phyloP scores from a whole-genome alignment of 2,113 vertebrate species.

The Gymnocephalus cernua region DNA sequence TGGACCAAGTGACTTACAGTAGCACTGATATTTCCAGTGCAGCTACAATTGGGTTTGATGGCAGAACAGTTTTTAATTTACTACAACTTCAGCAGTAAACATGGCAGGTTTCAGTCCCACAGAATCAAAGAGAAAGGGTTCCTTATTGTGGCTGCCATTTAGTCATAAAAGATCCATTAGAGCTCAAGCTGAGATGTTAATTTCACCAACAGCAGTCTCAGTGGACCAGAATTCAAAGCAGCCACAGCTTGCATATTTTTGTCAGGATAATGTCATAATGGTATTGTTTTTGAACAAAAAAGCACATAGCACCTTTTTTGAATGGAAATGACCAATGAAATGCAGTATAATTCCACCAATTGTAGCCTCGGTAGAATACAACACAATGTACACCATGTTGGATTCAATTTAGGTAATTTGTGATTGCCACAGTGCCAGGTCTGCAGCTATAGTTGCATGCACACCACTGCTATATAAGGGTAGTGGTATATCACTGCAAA shows the following conservation, averaged over 20 bases:
- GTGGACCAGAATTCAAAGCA: conserved; percentile 28
- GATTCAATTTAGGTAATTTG: conserved; percentile 10
- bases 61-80: not conserved
- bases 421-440: not conserved
- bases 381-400: not conserved
- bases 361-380: not conserved
- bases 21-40: not conserved
- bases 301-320: not conserved
- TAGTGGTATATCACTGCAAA: not conserved
- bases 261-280: conserved; percentile 21
- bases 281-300: conserved; percentile 32
- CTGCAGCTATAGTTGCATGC: not conserved
- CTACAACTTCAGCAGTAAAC: not conserved
- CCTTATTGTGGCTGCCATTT: not conserved
- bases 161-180: conserved; percentile 11
- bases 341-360: not conserved
- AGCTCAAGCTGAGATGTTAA: not conserved
- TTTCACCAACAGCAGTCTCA: conserved; percentile 13
- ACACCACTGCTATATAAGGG: conserved; percentile 6
- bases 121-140: not conserved
- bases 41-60: not conserved
- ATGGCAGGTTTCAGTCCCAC: not conserved
- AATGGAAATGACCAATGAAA: conserved; percentile 25
- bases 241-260: conserved; percentile 18
- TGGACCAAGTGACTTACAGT: not conserved